phyloP scores from a whole-genome alignment of 1,140 invertebrate genomes.

The Drosophila ananassae region DNA sequence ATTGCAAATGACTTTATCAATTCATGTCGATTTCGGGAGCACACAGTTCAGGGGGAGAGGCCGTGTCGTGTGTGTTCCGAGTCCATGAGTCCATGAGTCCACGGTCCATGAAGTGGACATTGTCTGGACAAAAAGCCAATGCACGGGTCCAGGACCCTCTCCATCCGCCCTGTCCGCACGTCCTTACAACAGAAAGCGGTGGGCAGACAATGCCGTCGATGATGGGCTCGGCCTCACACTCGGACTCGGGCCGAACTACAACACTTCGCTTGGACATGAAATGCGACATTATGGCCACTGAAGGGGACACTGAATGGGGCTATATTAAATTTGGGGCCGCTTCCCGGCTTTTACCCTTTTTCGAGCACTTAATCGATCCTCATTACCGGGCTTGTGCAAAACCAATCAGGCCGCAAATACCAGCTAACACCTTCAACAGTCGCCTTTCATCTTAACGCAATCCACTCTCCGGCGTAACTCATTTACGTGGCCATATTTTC shows the following conservation, averaged over 20 bases:
- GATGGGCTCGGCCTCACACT: slow-evolving; percentile 26
- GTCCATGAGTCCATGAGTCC: slow-evolving; percentile 48
- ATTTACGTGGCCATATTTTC: slow-evolving; percentile 68
- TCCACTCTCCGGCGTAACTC: slow-evolving; percentile 44
- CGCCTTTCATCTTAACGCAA: slow-evolving; percentile 4
- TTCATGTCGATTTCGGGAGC: slow-evolving; percentile 77
- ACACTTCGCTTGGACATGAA: slow-evolving; percentile 14
- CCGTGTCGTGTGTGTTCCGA: slow-evolving; percentile 13
- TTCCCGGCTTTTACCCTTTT: background rate
- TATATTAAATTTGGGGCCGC: background rate
- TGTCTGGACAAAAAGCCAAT: slow-evolving; percentile 72
- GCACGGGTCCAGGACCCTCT: slow-evolving; percentile 27
- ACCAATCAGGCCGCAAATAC: slow-evolving; percentile 41
- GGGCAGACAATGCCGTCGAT: slow-evolving; percentile 61
- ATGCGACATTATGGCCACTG: slow-evolving; percentile 1
- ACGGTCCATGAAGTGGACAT: slow-evolving; percentile 64
- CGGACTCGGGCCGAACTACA: background rate
- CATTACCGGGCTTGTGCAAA: slow-evolving; percentile 4
- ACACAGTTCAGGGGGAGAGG: slow-evolving; percentile 41
- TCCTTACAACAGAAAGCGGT: slow-evolving; percentile 57
- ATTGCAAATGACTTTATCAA: slow-evolving; percentile 83
- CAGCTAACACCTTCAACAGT: slow-evolving; percentile 34
- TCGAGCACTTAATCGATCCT: background rate
- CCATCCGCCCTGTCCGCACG: too few relatives aligned
- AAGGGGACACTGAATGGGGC: background rate